Evolutionary conservation across 2,888 invertebrate species (phyloP), one percentile per base, ranked within the genome.

Genomic region (Osedax frankpressi): DNA sequence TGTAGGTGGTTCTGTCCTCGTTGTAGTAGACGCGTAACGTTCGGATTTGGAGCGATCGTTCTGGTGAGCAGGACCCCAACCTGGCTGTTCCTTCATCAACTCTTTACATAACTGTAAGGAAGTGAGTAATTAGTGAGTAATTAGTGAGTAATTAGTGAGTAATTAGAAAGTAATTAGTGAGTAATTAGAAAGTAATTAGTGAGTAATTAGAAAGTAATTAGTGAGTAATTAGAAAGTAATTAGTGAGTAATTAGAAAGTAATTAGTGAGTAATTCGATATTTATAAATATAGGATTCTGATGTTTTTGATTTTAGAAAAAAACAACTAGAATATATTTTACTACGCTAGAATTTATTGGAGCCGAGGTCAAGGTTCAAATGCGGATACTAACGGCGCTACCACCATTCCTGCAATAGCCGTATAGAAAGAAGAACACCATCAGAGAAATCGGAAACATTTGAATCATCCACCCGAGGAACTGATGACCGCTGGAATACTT

Each of bases 391-490:
- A 44, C 44, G 11, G 44, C 44, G 19, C 44, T 44, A 1, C 82
- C 83, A 2, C 82, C 82, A 29, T 79, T 76, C 59, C 75, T 75
- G 74, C 83, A 84, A 76, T 79, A 83, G 73, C 80, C 78, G 73
- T 77, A 78, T 11, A 82, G 30, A 75, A 82, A 82, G 79, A 80
- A 80, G 24, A 76, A 74, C 3, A 82, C 81, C 72, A 85, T 82
- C 28, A 81, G 79, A 3, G 80, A 29, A 60, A 84, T 78, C 1
- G 83, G 82, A 68, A 81, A 82, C 74, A 82, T 75, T 25, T 80
- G 81, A 11, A 85, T 82, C n/a, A 82, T 68, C 84, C 84, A 83
- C n/a, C 84, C 84, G 0, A 85, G 72, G 60, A 76, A 78, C 68
- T 81, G 75, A 2, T 82, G 81, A 80, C 81, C 82, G 1, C 28